Percentiles rank a stretch among this genome's conserved stretches.
Evolutionary conservation across 2,113 vertebrate genomes (phyloP).

Genomic region (Otus sunia): DNA sequence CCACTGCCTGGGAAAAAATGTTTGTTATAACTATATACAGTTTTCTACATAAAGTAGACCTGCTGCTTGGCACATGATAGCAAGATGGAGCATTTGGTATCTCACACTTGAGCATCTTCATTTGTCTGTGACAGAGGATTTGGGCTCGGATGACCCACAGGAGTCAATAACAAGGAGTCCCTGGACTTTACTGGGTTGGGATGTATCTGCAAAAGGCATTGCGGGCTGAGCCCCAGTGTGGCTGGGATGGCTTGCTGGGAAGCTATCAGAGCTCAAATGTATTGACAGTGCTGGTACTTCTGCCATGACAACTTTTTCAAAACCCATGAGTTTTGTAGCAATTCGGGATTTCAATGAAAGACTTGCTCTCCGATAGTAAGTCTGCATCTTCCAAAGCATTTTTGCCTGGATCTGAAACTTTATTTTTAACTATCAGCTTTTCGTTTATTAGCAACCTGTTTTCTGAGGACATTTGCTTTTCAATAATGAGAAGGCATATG

Average conservation of each 20-base stretch:
- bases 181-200: background rate
- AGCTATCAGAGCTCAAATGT: background rate
- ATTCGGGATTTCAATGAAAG: background rate
- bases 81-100: background rate
- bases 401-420: background rate
- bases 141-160: fast-evolving
- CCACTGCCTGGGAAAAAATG: background rate
- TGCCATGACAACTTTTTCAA: background rate
- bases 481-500: background rate
- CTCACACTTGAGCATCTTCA: background rate
- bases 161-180: background rate
- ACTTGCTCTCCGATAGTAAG: fast-evolving
- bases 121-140: background rate
- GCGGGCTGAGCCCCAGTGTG: fast-evolving
- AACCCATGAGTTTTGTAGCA: background rate
- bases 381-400: background rate
- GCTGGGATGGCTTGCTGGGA: background rate
- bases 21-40: background rate
- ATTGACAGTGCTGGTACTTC: background rate
- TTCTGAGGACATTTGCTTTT: background rate
- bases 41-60: background rate
- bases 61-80: background rate
- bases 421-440: background rate
- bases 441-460: background rate
- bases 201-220: fast-evolving